These are phyloP conservation scores for Clarias laeviceps DNA, from an alignment of 2,797 vertebrate species.

Conservation along the genomic window DNA sequence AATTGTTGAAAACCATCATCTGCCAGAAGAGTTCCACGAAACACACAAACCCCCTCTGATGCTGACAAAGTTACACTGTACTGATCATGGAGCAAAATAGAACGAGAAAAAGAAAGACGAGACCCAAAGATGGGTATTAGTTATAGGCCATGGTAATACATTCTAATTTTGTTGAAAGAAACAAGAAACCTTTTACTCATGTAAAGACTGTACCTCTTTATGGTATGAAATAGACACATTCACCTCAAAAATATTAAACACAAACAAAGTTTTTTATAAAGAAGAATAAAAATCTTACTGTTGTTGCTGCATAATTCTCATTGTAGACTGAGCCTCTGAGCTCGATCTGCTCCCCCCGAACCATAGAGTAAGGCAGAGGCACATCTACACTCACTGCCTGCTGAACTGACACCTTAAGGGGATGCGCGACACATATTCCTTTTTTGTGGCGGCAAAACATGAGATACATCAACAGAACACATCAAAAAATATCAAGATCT, in stretches of 20 bases:
- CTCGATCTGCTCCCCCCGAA: slow-evolving; percentile 83
- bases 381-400: slow-evolving; percentile 78
- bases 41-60: slow-evolving; percentile 79
- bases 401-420: slow-evolving; percentile 68
- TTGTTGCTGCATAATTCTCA: slow-evolving; percentile 48
- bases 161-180: not conserved
- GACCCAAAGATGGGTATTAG: not conserved
- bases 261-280: not conserved
- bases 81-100: slow-evolving; percentile 65
- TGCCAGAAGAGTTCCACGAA: slow-evolving; percentile 55
- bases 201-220: not conserved
- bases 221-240: not conserved
- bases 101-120: not conserved
- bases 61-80: slow-evolving; percentile 79
- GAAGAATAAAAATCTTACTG: slow-evolving; percentile 42
- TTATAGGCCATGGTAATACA: slow-evolving; percentile 1
- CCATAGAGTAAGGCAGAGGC: slow-evolving; percentile 81
- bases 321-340: slow-evolving; percentile 82
- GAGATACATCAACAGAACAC: not conserved
- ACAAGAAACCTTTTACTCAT: not conserved
- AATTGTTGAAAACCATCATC: slow-evolving; percentile 53
- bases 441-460: slow-evolving; percentile 5
- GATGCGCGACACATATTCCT: slow-evolving; percentile 81
- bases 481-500: not conserved
- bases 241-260: not conserved